These are phyloP conservation scores for Scrobipalpa atriplicella DNA, from an alignment of 2,888 invertebrate genomes.

Conservation along the genomic window DNA sequence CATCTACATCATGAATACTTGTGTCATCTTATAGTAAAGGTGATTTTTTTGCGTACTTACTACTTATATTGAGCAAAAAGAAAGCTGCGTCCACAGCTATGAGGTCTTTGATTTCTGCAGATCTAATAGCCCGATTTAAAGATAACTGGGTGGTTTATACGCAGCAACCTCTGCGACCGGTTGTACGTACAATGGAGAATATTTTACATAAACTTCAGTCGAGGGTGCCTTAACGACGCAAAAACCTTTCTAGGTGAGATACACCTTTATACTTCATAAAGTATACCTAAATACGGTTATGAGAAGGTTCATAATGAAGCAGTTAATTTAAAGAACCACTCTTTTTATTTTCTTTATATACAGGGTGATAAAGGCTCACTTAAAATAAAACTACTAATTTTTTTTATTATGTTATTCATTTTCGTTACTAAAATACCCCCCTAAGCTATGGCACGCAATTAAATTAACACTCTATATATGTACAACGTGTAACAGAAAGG, in stretches of 20 bases:
- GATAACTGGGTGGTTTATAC: constrained; percentile 20
- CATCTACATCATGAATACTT: no score
- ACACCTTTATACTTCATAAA: constrained; percentile 3
- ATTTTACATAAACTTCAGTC: constrained; percentile 19
- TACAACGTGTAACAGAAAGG: no score
- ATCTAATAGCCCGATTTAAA: constrained; percentile 17
- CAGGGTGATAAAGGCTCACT: no score
- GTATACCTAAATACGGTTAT: constrained; percentile 18
- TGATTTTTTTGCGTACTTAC: no score
- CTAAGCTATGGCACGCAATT: no score
- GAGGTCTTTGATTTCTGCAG: not conserved
- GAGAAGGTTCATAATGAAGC: constrained; percentile 15
- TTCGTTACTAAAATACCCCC: no score
- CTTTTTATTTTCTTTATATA: no score
- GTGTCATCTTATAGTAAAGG: no score
- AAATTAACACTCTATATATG: no score
- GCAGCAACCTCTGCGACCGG: constrained; percentile 16
- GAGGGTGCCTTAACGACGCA: not conserved
- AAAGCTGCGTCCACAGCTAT: not conserved
- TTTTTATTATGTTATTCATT: no score
- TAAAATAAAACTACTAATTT: no score
- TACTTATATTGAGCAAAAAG: no score
- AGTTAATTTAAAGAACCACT: not conserved
- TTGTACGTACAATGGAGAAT: constrained; percentile 23
- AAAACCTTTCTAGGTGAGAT: constrained; percentile 6